These are phyloP conservation scores for Climacteris rufus DNA, from an alignment of 2,113 vertebrate genomes.

Conservation along the genomic window DNA sequence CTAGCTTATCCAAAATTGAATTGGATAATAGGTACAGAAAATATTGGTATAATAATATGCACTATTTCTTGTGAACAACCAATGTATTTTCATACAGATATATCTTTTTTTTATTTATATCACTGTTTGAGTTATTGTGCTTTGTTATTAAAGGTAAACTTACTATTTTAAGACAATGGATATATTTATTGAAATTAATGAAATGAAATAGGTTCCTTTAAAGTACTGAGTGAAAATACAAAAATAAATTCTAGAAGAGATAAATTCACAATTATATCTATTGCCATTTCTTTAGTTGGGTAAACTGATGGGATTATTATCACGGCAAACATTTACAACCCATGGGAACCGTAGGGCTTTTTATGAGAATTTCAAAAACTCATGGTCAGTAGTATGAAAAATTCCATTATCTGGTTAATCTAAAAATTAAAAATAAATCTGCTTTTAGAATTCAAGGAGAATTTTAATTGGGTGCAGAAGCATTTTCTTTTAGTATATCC, in stretches of 20 bases:
- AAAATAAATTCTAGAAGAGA: background rate
- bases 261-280: background rate
- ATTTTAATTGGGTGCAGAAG: background rate
- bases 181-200: background rate
- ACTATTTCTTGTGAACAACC: background rate
- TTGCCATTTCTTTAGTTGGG: background rate
- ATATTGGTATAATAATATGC: background rate
- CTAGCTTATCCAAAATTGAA: background rate
- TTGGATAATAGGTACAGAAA: background rate
- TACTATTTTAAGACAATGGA: background rate
- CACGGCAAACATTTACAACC: background rate
- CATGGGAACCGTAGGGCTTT: background rate
- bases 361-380: background rate
- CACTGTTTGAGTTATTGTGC: background rate
- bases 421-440: background rate
- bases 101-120: background rate
- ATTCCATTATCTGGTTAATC: background rate
- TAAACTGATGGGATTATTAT: background rate
- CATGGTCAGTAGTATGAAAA: background rate
- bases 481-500: background rate
- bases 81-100: background rate
- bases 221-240: background rate
- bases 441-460: background rate
- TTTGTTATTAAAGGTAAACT: background rate
- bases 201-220: background rate